These are phyloP conservation scores for Bombus sibiricus DNA, from an alignment of 1,140 invertebrate species.

Conservation along the genomic window DNA sequence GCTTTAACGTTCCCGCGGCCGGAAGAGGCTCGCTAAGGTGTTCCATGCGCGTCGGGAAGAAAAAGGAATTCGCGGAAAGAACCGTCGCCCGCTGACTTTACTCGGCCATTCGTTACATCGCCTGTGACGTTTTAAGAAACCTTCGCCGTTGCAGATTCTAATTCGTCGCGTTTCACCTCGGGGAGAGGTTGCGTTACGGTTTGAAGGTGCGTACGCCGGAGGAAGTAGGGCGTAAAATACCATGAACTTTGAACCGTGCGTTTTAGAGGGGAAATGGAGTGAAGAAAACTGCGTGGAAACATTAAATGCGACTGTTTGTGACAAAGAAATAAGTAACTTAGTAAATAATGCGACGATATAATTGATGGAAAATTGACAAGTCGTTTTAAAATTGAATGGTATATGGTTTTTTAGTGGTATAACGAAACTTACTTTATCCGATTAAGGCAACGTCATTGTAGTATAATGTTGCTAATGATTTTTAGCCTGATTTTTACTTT, in stretches of 20 bases:
- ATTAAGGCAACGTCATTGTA: too few species aligned
- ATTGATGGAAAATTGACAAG: neutral
- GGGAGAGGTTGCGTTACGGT: conserved; percentile 64
- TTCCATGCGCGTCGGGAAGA: conserved; percentile 15
- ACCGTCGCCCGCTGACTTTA: neutral
- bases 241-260: conserved; percentile 63
- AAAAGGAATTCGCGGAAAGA: conserved; percentile 47
- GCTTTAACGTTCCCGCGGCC: conserved; percentile 61
- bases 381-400: too few species aligned
- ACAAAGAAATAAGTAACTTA: too few species aligned
- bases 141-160: conserved; percentile 49
- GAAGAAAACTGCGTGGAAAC: conserved; percentile 24
- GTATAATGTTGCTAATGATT: too few species aligned
- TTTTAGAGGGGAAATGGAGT: conserved; percentile 31
- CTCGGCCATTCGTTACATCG: conserved; percentile 45
- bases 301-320: neutral
- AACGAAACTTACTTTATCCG: too few species aligned
- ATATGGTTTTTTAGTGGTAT: neutral
- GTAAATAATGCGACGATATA: neutral
- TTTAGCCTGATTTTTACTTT: too few species aligned
- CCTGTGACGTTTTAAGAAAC: conserved; percentile 56
- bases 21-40: conserved; percentile 59
- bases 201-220: conserved; percentile 55
- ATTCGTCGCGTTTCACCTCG: conserved; percentile 59
- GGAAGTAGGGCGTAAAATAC: conserved; percentile 68